These are phyloP conservation scores for Sitobion miscanthi DNA, from an alignment of 1,140 invertebrate species.

Conservation along the genomic window DNA sequence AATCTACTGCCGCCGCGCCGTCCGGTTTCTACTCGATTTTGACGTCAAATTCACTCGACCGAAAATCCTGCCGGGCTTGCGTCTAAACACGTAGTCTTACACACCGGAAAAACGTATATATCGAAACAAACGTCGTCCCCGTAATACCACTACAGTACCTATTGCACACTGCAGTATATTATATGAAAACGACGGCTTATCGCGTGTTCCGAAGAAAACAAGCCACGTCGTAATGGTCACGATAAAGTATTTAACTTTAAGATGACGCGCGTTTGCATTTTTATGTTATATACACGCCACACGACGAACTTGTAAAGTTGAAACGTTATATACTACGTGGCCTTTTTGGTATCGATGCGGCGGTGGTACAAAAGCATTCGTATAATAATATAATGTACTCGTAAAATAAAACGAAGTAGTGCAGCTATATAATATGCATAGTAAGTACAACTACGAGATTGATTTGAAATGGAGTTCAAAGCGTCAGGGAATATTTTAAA, in stretches of 20 bases:
- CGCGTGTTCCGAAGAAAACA: not conserved
- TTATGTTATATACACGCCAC: not conserved
- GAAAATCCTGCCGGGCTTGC: slow-evolving; percentile 38
- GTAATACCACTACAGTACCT: not conserved
- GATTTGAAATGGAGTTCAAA: slow-evolving; percentile 1
- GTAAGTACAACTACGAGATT: not conserved
- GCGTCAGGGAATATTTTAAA: not conserved
- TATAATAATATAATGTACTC: not conserved
- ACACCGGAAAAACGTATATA: slow-evolving; percentile 17
- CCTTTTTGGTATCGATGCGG: not conserved
- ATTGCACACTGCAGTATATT: not conserved
- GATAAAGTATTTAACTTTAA: slow-evolving; percentile 17
- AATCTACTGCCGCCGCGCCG: not conserved
- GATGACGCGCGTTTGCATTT: not conserved
- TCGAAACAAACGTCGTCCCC: not conserved
- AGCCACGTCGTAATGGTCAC: slow-evolving; percentile 34
- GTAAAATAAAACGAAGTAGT: not conserved
- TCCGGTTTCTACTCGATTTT: not conserved
- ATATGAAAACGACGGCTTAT: not conserved
- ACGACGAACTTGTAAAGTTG: not conserved
- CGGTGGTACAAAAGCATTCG: not conserved
- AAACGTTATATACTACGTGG: not conserved
- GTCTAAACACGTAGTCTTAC: not conserved
- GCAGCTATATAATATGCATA: not conserved
- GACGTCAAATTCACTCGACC: slow-evolving; percentile 45